These are phyloP conservation scores for Leptopilina boulardi DNA, from an alignment of 1,140 invertebrate species.

Conservation along the genomic window DNA sequence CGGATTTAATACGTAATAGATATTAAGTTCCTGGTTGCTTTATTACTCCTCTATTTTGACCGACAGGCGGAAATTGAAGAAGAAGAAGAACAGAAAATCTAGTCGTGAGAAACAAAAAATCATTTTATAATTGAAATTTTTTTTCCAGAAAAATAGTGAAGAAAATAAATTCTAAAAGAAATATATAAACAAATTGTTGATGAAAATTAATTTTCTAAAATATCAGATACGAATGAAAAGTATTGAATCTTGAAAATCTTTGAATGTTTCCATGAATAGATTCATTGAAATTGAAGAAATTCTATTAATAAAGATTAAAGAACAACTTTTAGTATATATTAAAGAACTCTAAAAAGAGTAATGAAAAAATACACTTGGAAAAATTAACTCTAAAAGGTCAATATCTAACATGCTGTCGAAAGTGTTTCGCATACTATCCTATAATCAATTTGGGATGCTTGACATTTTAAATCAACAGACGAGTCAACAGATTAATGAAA, in stretches of 20 bases:
- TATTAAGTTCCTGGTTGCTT: constrained; percentile 15
- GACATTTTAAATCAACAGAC: not conserved
- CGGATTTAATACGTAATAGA: constrained; percentile 20
- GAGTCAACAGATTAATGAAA: constrained; percentile 6
- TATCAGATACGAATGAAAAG: no score
- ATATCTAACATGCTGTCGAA: not conserved
- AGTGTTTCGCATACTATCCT: not conserved
- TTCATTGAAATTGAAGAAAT: no score
- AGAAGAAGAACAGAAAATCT: not conserved
- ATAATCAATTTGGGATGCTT: not conserved
- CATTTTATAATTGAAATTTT: not conserved
- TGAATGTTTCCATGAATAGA: no score
- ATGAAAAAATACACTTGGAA: not conserved
- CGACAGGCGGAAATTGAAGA: not conserved
- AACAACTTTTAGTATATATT: no score
- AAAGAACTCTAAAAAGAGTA: not conserved
- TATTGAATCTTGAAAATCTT: no score
- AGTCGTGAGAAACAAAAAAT: constrained; percentile 12
- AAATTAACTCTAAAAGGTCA: not conserved
- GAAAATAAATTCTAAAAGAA: no score
- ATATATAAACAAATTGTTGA: no score
- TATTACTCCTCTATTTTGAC: not conserved
- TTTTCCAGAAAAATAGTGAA: not conserved
- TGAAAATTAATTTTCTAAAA: no score
- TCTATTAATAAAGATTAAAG: no score